Evolutionary conservation across 2,113 vertebrate species (phyloP).

Genomic region (Echinops telfairi): DNA sequence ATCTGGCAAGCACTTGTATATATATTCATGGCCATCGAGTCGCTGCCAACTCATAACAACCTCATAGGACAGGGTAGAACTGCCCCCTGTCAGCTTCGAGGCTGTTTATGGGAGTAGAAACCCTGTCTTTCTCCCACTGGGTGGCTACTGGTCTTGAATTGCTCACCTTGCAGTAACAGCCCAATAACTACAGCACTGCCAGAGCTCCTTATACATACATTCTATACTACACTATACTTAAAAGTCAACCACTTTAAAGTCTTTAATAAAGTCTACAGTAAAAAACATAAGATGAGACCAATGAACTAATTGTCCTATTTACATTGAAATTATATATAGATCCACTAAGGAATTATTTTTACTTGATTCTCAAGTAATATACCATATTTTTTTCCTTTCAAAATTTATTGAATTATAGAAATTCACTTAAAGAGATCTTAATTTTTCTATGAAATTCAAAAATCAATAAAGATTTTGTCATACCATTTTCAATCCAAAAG

Average conservation of each 20-base stretch:
- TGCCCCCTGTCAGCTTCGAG: too few species aligned
- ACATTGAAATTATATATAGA: neutral
- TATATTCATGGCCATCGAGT: too few species aligned
- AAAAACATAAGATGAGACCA: constrained; percentile 18
- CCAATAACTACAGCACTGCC: too few species aligned
- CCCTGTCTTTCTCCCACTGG: too few species aligned
- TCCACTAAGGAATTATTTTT: neutral
- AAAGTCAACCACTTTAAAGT: neutral
- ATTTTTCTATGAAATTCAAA: neutral
- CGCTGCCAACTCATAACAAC: too few species aligned
- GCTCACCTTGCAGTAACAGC: too few species aligned
- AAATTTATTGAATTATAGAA: neutral
- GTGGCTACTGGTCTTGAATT: too few species aligned
- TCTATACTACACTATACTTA: neutral
- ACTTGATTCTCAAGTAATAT: neutral
- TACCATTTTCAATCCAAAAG: neutral
- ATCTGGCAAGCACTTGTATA: neutral
- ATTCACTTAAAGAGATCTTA: neutral
- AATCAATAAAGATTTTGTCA: neutral
- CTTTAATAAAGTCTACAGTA: neutral
- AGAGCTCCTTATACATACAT: neutral
- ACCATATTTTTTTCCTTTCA: neutral
- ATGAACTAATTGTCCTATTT: neutral
- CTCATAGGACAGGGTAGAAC: too few species aligned
- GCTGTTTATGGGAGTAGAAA: too few species aligned